phyloP scores from a whole-genome alignment of 1,140 invertebrate genomes.

The Rhopalosiphum padi region DNA sequence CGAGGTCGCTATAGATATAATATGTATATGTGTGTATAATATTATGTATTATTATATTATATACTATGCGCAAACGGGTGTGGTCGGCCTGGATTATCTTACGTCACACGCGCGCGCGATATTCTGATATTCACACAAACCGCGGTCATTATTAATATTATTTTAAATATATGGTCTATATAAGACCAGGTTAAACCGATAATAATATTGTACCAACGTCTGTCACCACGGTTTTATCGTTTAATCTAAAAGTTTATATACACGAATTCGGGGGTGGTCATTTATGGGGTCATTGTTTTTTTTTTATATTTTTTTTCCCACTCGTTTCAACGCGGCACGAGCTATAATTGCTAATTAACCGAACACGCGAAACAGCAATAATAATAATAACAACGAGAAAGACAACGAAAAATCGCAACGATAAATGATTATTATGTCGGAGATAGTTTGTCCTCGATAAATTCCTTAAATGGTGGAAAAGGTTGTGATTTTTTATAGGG shows the following conservation, averaged over 20 bases:
- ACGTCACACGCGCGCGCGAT: slow-evolving; percentile 19
- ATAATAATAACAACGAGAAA: not conserved
- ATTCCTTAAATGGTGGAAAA: slow-evolving; percentile 27
- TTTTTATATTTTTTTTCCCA: not conserved
- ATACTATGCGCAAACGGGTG: not conserved
- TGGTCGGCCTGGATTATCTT: slow-evolving; percentile 56
- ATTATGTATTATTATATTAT: not conserved
- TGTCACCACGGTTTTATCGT: not conserved
- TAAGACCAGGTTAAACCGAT: not conserved
- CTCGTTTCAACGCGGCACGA: not conserved
- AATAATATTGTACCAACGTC: not conserved
- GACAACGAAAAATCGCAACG: not conserved
- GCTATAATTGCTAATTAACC: not conserved
- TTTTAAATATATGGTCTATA: no score
- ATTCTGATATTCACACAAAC: slow-evolving; percentile 46
- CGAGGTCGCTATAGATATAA: slow-evolving; percentile 35
- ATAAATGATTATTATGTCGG: not conserved
- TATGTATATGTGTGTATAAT: not conserved
- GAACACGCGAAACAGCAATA: not conserved
- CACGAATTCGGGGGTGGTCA: not conserved
- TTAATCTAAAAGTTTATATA: not conserved
- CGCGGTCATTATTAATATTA: slow-evolving; percentile 45
- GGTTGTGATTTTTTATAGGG: not conserved
- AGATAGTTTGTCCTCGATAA: slow-evolving; percentile 31
- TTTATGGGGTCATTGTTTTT: not conserved